phyloP scores from a whole-genome alignment of 2,113 vertebrate genomes.

The Gulo gulo region DNA sequence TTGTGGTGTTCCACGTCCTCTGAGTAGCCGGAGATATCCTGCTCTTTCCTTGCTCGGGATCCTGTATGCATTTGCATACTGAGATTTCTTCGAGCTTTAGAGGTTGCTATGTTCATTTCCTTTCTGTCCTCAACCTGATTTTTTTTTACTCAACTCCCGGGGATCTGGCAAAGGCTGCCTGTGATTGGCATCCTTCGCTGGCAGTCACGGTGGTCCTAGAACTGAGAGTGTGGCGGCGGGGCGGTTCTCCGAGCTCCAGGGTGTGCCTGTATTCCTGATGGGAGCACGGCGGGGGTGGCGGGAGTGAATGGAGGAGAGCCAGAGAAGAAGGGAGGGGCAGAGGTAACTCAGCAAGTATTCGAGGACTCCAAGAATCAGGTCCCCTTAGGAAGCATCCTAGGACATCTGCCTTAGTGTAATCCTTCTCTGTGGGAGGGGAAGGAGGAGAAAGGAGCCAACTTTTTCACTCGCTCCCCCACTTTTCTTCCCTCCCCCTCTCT shows the following conservation, averaged over 20 bases:
- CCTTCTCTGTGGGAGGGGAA: neutral
- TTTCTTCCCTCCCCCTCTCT: neutral
- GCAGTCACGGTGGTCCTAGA: neutral
- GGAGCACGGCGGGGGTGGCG: rapidly evolving
- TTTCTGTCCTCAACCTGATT: neutral
- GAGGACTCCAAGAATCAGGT: neutral
- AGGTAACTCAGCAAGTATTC: neutral
- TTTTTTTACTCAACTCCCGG: neutral
- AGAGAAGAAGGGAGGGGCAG: neutral
- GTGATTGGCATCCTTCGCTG: slow-evolving; percentile 36
- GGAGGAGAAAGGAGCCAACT: neutral
- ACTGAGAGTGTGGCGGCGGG: neutral
- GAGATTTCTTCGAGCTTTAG: neutral
- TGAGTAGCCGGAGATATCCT: neutral
- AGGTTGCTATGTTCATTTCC: neutral
- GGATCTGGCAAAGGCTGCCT: neutral
- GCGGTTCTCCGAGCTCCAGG: rapidly evolving
- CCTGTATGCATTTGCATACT: neutral
- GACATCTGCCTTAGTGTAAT: neutral
- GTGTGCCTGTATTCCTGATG: neutral
- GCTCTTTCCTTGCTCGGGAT: neutral
- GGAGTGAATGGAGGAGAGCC: neutral
- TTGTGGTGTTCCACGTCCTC: slow-evolving; percentile 13
- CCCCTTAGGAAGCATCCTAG: neutral
- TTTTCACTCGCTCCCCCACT: neutral